These are phyloP conservation scores for Laothoe populi DNA, from an alignment of 2,888 invertebrate species.

Conservation along the genomic window DNA sequence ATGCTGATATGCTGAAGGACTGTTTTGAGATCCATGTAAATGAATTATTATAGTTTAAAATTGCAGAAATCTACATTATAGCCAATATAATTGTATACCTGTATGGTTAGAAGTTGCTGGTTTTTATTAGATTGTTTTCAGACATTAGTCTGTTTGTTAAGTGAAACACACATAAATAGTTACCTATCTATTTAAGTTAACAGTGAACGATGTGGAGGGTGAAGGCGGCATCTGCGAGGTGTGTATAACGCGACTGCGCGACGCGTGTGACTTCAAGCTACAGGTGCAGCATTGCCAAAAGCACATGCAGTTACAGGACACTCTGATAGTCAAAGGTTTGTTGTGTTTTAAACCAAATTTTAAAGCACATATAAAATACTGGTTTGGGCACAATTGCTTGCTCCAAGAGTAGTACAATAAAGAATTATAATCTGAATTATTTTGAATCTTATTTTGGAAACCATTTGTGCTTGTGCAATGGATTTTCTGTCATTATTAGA, in stretches of 20 bases:
- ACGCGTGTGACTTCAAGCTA: constrained; percentile 66
- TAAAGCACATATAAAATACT: neutral
- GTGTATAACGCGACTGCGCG: constrained; percentile 62
- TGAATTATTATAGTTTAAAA: neutral
- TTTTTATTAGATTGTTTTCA: too few species aligned
- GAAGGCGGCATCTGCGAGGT: constrained; percentile 67
- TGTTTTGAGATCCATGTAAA: constrained; percentile 75
- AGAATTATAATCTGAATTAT: too few species aligned
- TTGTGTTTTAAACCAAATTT: neutral
- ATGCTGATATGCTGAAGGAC: constrained; percentile 72
- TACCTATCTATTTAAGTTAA: constrained; percentile 43
- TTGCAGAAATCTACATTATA: neutral
- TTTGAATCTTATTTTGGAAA: too few species aligned
- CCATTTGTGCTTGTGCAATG: too few species aligned
- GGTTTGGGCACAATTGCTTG: too few species aligned
- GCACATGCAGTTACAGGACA: constrained; percentile 44
- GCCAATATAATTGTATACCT: neutral
- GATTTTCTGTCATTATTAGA: too few species aligned
- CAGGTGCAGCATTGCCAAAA: constrained; percentile 67
- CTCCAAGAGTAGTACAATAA: too few species aligned
- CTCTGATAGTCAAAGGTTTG: constrained; percentile 22
- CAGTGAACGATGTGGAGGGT: constrained; percentile 36
- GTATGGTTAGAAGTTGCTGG: too few species aligned
- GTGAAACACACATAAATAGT: too few species aligned
- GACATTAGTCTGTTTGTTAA: too few species aligned